phyloP scores from a whole-genome alignment of 2,113 vertebrate genomes.

The Phycodurus eques region DNA sequence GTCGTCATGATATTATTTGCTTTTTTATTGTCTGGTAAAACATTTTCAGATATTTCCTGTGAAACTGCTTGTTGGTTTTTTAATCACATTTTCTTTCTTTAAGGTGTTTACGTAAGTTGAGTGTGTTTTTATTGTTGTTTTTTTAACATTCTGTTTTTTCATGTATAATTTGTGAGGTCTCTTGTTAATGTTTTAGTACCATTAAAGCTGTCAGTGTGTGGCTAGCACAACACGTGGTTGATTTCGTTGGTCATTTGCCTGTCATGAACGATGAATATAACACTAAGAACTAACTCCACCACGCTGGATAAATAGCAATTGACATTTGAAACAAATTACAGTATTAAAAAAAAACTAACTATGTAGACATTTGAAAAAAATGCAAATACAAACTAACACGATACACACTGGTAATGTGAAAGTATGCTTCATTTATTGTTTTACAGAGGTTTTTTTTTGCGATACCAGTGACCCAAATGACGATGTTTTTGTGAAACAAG shows the following conservation, averaged over 20 bases:
- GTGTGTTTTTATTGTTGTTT: constrained; percentile 3
- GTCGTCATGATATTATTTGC: background rate
- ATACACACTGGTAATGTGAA: no score
- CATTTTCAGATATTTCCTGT: constrained; percentile 6
- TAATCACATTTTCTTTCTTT: constrained; percentile 10
- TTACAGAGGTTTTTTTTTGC: no score
- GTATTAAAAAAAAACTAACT: no score
- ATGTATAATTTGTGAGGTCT: background rate
- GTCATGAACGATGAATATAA: background rate
- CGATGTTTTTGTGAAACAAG: no score
- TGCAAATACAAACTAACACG: no score
- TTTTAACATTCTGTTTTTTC: background rate
- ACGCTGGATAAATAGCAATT: background rate
- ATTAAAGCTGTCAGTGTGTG: background rate
- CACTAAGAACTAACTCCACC: background rate
- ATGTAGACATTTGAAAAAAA: no score
- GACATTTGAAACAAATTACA: background rate
- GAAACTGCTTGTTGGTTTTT: constrained; percentile 19
- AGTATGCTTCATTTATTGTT: no score
- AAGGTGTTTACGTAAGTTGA: background rate
- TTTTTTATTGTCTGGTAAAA: constrained; percentile 6
- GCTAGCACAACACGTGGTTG: background rate
- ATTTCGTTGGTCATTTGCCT: background rate
- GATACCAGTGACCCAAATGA: no score
- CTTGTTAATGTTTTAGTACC: background rate